Base-by-base conservation (phyloP, 2,797 vertebrate species). In the Helostoma temminkii region DNA sequence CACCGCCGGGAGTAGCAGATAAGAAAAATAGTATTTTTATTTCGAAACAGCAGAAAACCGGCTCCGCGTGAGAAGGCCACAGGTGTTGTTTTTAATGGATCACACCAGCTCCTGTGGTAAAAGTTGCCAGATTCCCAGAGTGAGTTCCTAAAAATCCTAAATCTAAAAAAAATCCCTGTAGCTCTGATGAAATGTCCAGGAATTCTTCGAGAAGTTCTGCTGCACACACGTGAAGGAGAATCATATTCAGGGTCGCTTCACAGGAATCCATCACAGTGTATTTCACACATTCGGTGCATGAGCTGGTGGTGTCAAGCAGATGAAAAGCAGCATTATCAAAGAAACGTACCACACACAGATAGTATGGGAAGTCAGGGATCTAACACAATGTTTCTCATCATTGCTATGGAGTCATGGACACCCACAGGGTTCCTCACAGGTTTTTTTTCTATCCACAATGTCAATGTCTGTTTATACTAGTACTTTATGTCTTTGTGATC, bases 141-240 rank as follows among this genome's bases (percentile, higher is more conserved):
- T 2, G 26, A 14, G 9, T 55, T 54, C 22, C 37, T 48, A 42
- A 39, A 55, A 37, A 37, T 4, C 14, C 14, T 8, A 4, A 15
- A n/a, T n/a, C n/a, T n/a, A n/a, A n/a, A n/a, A n/a, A n/a, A n/a
- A n/a, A n/a, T n/a, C n/a, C 37, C 49, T n/a, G 46, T 46, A 28
- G 10, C 3, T 24, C 21, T 62, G 60, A 64, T 42, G 0, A 60
- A 21, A 30, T 1, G 6, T 63, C 37, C 10, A 22, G 12, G 6
- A 71, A 25, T 5, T 63, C 34, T 46, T 6, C 50, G 0, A 41
- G 37, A 24, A 45, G 37, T 18, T 48, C 16, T 37, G 5, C 5
- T 63, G 41, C 61, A 53, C 47, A 43, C 42, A 49, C 56, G 26
- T 71, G 63, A 82, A 69, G 26, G 50, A 59, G 68, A 68, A 58